Evolutionary conservation across 23 tunicate genomes (phyloP).

Genomic region (Aplidium turbinatum): DNA sequence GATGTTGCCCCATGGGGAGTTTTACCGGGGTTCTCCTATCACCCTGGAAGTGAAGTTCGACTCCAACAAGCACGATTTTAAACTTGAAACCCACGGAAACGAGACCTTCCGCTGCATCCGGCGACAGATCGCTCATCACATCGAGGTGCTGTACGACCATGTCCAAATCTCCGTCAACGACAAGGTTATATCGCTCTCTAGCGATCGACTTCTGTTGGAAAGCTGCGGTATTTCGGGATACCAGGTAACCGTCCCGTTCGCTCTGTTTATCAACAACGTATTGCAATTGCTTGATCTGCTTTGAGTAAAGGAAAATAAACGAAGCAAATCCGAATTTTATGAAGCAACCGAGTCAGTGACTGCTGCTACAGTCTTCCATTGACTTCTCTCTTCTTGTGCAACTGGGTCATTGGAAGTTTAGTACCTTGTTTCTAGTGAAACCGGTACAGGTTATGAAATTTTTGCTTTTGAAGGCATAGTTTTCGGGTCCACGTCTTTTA

Average conservation of each 20-base stretch:
- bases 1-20: constrained; percentile 77
- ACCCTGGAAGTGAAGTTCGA: constrained; percentile 51
- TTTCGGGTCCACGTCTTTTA: too few species aligned
- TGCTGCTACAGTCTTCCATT: too few species aligned
- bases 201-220: constrained; percentile 48
- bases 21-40: constrained; percentile 64
- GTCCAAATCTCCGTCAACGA: constrained; percentile 67
- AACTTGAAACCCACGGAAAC: constrained; percentile 59
- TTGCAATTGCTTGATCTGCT: too few species aligned
- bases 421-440: too few species aligned
- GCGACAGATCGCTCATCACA: constrained; percentile 30
- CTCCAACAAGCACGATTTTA: constrained; percentile 32
- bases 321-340: too few species aligned
- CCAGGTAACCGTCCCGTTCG: constrained; percentile 7
- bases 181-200: constrained; percentile 40
- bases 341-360: too few species aligned
- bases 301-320: too few species aligned
- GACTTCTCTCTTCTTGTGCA: too few species aligned
- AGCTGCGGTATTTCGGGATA: constrained; percentile 23
- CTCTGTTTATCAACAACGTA: too few species aligned
- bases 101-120: constrained; percentile 56
- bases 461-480: too few species aligned
- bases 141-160: constrained; percentile 45
- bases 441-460: too few species aligned
- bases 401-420: too few species aligned